Conservation (phyloP, 2,888 invertebrate genomes). For the Stomorhina lunata region DNA sequence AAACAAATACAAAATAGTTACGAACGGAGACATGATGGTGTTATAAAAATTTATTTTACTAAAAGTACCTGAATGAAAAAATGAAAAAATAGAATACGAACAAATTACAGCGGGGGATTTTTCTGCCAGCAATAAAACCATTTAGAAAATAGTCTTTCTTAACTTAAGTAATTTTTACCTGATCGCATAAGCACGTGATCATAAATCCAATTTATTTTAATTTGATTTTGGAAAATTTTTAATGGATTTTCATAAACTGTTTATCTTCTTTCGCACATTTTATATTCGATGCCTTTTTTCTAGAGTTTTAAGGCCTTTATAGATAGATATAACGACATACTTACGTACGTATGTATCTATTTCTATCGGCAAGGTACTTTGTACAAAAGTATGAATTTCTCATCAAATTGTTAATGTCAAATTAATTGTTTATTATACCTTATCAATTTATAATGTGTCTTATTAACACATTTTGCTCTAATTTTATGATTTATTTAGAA, state of each 20-base stretch:
- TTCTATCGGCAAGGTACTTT: too few species aligned
- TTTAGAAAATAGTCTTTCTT: neutral
- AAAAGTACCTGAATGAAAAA: neutral
- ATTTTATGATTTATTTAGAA: constrained; percentile 14
- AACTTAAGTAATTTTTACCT: neutral
- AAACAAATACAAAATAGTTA: constrained; percentile 3
- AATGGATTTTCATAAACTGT: neutral
- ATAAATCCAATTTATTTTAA: neutral
- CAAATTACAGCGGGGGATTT: neutral
- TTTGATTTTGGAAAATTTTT: neutral
- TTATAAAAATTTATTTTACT: neutral
- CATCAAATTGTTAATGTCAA: neutral
- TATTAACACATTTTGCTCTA: neutral
- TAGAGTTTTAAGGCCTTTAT: neutral
- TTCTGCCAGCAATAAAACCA: neutral
- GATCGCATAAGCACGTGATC: constrained; percentile 8
- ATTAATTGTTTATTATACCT: constrained; percentile 14
- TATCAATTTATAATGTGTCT: constrained; percentile 22
- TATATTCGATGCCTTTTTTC: neutral
- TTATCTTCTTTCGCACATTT: neutral
- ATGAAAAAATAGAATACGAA: neutral
- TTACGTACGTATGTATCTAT: too few species aligned
- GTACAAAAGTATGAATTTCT: too few species aligned
- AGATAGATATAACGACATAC: too few species aligned
- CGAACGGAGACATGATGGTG: neutral